phyloP scores from a whole-genome alignment of 2,888 invertebrate species.

The Pyrrhia umbra region DNA sequence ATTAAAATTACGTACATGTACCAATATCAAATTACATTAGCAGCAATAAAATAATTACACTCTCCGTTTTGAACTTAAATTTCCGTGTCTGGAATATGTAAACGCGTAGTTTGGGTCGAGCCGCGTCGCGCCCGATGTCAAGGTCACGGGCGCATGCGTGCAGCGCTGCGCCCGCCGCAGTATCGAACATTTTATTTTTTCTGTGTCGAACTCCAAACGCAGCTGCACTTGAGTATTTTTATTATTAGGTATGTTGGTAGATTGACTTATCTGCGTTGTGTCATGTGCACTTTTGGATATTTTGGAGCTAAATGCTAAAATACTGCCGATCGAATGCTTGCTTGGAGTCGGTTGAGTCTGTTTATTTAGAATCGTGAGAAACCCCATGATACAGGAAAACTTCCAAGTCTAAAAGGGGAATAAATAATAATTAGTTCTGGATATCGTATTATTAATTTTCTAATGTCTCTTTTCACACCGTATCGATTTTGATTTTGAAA shows the following conservation, averaged over 20 bases:
- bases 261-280: constrained; percentile 28
- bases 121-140: constrained; percentile 71
- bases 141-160: constrained; percentile 78
- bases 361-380: background rate
- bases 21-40: background rate
- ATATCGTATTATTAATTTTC: too few relatives aligned
- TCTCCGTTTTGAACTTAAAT: constrained; percentile 26
- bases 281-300: constrained; percentile 20
- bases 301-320: background rate
- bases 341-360: background rate
- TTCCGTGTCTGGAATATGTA: constrained; percentile 12
- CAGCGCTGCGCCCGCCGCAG: constrained; percentile 54
- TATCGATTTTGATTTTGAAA: constrained; percentile 23
- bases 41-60: background rate
- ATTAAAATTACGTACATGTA: background rate
- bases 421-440: too few relatives aligned
- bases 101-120: constrained; percentile 50
- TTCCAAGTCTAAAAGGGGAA: too few relatives aligned
- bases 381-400: background rate
- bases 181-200: constrained; percentile 66
- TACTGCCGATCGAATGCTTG: background rate
- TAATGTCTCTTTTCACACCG: constrained; percentile 7
- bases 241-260: constrained; percentile 12
- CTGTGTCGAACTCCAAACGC: constrained; percentile 57
- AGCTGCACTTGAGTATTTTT: constrained; percentile 53